Percentiles rank a stretch among this genome's conserved stretches.
Conservation (phyloP, 2,797 vertebrate species). For the Rhinogobio ventralis region DNA sequence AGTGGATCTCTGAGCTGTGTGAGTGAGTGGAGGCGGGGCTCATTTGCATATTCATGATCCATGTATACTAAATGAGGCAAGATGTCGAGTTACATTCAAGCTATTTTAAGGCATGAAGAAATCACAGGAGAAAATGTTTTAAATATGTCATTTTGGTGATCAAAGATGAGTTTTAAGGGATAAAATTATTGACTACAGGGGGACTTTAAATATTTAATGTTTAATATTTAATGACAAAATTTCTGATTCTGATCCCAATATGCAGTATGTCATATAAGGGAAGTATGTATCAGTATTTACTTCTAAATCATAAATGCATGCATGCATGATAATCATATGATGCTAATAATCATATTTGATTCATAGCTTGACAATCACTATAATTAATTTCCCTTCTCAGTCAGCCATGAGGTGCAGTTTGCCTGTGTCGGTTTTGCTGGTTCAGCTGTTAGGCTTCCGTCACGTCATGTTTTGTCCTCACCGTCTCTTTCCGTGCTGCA, state of each 20-base stretch:
- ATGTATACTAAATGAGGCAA: too few relatives aligned
- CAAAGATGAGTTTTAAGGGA: too few relatives aligned
- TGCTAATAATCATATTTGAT: constrained; percentile 11
- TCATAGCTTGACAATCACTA: neutral
- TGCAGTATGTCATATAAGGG: neutral
- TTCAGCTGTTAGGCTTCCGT: constrained; percentile 9
- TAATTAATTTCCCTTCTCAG: neutral
- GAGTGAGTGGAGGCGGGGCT: too few relatives aligned
- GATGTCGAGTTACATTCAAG: too few relatives aligned
- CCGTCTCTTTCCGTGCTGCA: neutral
- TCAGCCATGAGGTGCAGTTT: neutral
- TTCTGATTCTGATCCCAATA: neutral
- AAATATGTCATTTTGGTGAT: too few relatives aligned
- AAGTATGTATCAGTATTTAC: constrained; percentile 7
- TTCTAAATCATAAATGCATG: neutral
- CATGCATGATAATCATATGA: neutral
- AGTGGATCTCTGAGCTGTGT: too few relatives aligned
- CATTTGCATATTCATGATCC: too few relatives aligned
- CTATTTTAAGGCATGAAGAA: too few relatives aligned
- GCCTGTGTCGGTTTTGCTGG: neutral
- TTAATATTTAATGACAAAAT: too few relatives aligned
- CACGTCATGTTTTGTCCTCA: constrained; percentile 22
- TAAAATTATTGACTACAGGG: too few relatives aligned
- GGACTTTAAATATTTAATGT: too few relatives aligned
- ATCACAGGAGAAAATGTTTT: too few relatives aligned